A percentile compares a stretch with the other conserved stretches of the same genome.
Conservation (phyloP, 1,140 invertebrate genomes). For the Thaumetopoea pityocampa region DNA sequence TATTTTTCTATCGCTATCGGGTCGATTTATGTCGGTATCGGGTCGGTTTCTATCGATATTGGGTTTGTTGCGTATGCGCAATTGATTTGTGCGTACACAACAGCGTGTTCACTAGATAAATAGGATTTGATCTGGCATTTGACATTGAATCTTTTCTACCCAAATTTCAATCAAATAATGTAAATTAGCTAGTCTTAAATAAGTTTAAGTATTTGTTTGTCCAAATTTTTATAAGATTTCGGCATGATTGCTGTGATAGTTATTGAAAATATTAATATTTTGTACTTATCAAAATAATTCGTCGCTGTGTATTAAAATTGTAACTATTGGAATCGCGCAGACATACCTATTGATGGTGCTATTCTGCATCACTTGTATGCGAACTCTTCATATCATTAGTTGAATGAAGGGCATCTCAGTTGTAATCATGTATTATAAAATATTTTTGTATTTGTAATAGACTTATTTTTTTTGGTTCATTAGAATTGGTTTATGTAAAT, state of each 20-base stretch:
- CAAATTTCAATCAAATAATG: constrained; percentile 15
- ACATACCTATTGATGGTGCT: constrained; percentile 12
- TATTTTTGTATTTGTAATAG: constrained; percentile 1
- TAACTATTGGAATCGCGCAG: constrained; percentile 9
- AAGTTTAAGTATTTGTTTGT: constrained; percentile 26
- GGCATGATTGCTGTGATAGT: constrained; percentile 30
- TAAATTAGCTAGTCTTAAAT: constrained; percentile 35
- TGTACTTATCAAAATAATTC: constrained; percentile 26
- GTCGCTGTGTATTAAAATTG: constrained; percentile 2
- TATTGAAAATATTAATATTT: constrained; percentile 32
- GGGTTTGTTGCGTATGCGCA: too few relatives aligned
- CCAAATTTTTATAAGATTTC: constrained; percentile 26
- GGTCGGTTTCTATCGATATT: too few relatives aligned
- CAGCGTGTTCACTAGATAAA: background rate
- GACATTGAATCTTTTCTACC: constrained; percentile 16
- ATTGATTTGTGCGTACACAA: background rate
- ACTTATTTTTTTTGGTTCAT: constrained; percentile 7
- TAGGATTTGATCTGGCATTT: constrained; percentile 19
- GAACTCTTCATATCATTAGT: background rate
- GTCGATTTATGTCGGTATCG: too few relatives aligned
- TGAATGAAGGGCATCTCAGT: too few relatives aligned
- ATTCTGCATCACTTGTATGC: constrained; percentile 6
- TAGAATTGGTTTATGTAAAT: constrained; percentile 13
- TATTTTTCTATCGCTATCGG: too few relatives aligned
- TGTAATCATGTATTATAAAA: constrained; percentile 3